Base-by-base conservation (phyloP, 1,140 invertebrate species). In the Drosophila pachea region DNA sequence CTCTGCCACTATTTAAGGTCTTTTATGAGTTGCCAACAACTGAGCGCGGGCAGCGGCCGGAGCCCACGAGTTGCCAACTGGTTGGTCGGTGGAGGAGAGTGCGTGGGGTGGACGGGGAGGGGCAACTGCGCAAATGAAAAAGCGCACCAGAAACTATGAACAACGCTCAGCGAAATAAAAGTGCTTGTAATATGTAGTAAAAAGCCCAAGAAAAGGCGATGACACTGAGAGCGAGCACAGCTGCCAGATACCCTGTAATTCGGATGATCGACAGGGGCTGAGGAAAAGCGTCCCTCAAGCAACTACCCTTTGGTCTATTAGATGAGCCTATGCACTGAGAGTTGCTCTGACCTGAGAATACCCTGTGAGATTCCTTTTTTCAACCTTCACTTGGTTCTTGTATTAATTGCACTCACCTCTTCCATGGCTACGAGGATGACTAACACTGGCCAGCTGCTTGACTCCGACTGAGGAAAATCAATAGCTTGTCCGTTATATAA, bases 1-100 rank as follows among this genome's bases (percentile, higher is more conserved):
- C 84, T 87, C 83, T 87, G 84, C 78, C 78, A 87, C 82, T 86
- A 86, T 86, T 86, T 86, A 86, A 86, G 82, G 70, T 86, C 74
- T 74, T 68, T 76, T 78, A 73, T 64, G 76, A 60, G 73, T 61
- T 55, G 69, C 64, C 61, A 38, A 33, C 61, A 38, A 33, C 47
- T 53, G 56, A 11, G 38, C 22, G 16, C 59, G 64, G 60, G 52
- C 49, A 52, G 22, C 63, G 63, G 49, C 68, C 12, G 40, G 22
- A 33, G 45, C 38, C 48, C 58, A 52, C 11, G 12, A n/a, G 50
- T n/a, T 8, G n/a, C 40, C 7, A 14, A 36, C 9, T 22, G 11
- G 35, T 11, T 6, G 22, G 14, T 9, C 8, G 35, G 2, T 11
- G 31, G 5, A 7, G 9, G n/a, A 29, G 36, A 33, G 4, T 9